Percentiles rank a stretch among this genome's conserved stretches.
Conservation (phyloP, 2,797 vertebrate species). For the Anolis apletophallus region DNA sequence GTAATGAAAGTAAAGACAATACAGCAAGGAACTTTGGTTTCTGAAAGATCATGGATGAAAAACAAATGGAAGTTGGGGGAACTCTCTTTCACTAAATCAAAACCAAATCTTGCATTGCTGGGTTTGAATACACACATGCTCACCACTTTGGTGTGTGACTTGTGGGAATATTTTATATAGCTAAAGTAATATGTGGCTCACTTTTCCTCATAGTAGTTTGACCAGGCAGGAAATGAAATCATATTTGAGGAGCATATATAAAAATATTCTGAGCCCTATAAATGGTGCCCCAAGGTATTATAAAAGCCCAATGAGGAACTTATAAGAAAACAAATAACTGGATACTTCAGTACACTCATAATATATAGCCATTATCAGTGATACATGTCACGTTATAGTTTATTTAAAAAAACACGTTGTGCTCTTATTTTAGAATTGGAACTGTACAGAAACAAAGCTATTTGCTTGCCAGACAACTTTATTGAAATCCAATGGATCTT, state of each 20-base stretch:
- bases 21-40: conserved; percentile 7
- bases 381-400: neutral
- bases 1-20: conserved; percentile 1
- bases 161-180: conserved; percentile 8
- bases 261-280: neutral
- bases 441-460: neutral
- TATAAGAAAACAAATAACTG: conserved; percentile 8
- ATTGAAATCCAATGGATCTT: neutral
- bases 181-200: conserved; percentile 30
- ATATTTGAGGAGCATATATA: conserved; percentile 28
- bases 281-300: neutral
- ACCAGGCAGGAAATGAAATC: conserved; percentile 15
- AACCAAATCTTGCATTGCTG: neutral
- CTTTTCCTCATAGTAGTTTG: conserved; percentile 18
- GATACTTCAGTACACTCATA: neutral
- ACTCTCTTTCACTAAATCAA: conserved; percentile 13
- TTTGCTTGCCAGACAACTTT: no score
- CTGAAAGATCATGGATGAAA: conserved; percentile 10
- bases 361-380: neutral
- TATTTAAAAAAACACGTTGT: neutral
- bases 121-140: conserved; percentile 30
- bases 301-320: conserved; percentile 2
- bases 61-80: neutral
- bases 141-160: neutral
- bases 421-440: neutral